A percentile compares a stretch with the other conserved stretches of the same genome.
These are phyloP conservation scores for Rhabdornis inornatus DNA, from an alignment of 2,113 vertebrate species.

Conservation along the genomic window DNA sequence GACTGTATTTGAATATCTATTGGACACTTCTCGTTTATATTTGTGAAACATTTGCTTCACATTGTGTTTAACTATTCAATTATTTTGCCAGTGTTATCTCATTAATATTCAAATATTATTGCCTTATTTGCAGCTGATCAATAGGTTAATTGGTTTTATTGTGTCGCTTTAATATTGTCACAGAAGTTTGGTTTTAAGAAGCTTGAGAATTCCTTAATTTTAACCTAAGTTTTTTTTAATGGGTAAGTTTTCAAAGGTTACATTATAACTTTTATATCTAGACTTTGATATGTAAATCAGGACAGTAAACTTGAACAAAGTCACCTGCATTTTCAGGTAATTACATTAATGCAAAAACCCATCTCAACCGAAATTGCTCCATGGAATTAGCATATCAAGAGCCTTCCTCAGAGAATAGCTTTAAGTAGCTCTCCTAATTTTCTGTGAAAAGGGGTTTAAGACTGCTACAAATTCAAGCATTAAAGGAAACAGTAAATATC, in stretches of 20 bases:
- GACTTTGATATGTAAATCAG: slow-evolving; percentile 60
- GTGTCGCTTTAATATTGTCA: not conserved
- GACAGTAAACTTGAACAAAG: slow-evolving; percentile 49
- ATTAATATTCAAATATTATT: not conserved
- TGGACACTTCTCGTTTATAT: not conserved
- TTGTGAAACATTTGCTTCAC: not conserved
- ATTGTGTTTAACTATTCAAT: not conserved
- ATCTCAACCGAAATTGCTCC: slow-evolving; percentile 23
- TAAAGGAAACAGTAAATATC: slow-evolving; percentile 27
- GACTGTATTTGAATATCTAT: not conserved
- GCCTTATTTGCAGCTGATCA: not conserved
- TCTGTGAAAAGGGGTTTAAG: not conserved
- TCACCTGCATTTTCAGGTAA: slow-evolving; percentile 63
- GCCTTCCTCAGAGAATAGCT: slow-evolving; percentile 32
- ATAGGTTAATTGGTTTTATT: not conserved
- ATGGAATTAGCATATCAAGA: slow-evolving; percentile 60
- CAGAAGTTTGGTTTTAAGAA: not conserved
- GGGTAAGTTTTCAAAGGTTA: slow-evolving; percentile 24
- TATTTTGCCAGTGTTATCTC: not conserved
- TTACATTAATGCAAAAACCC: slow-evolving; percentile 56
- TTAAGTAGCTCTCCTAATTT: slow-evolving; percentile 26
- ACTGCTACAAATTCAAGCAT: not conserved
- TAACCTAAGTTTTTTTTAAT: not conserved
- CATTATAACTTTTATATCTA: slow-evolving; percentile 15
- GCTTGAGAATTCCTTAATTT: not conserved